Evolutionary conservation across 2,113 vertebrate genomes (phyloP).

Genomic region (Formicarius rufipectus): DNA sequence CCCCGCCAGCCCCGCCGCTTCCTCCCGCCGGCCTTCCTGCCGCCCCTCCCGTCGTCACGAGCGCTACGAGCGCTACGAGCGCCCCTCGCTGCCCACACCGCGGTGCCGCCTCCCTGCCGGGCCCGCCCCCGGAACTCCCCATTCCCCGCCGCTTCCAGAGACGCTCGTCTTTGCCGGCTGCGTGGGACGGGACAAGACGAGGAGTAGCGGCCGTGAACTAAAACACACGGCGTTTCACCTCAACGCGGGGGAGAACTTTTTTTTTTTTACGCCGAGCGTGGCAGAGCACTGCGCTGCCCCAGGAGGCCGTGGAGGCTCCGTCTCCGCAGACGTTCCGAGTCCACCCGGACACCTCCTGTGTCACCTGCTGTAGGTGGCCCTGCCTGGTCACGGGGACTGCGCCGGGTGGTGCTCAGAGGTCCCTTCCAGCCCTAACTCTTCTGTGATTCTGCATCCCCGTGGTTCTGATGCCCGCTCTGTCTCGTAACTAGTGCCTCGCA

Average conservation of each 20-base stretch:
- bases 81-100: neutral
- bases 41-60: too few species aligned
- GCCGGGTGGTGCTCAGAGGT: neutral
- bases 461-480: rapidly evolving
- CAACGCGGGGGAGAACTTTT: too few species aligned
- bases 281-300: neutral
- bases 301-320: neutral
- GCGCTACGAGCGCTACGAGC: too few species aligned
- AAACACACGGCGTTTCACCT: neutral
- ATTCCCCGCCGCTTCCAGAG: rapidly evolving
- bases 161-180: rapidly evolving
- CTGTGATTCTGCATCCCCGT: neutral
- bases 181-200: rapidly evolving
- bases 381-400: neutral
- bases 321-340: neutral
- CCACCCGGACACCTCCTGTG: neutral
- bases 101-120: neutral
- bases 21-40: too few species aligned
- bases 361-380: too few species aligned
- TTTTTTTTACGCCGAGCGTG: too few species aligned
- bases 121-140: too few species aligned
- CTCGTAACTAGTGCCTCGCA: too few species aligned
- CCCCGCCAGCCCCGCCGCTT: too few species aligned
- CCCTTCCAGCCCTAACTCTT: rapidly evolving
- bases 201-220: rapidly evolving